Conservation (phyloP, 2,797 vertebrate genomes). For the Anguilla marmorata region DNA sequence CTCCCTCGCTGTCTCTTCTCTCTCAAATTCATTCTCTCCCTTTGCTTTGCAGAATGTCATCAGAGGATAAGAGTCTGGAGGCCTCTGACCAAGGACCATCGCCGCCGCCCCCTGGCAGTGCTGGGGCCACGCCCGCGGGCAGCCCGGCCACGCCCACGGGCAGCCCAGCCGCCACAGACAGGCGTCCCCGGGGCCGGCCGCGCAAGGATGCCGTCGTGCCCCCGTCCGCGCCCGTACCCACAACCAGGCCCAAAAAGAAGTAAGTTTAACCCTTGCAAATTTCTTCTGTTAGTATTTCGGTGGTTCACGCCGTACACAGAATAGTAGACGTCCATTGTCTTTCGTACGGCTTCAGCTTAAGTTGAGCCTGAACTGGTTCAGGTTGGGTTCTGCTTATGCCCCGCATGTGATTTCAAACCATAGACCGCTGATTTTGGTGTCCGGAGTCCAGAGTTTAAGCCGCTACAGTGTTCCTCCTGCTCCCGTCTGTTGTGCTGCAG, state of each 20-base stretch:
- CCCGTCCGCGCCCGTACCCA: neutral
- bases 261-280: conserved; percentile 61
- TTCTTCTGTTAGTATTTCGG: neutral
- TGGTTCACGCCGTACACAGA: neutral
- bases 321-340: neutral
- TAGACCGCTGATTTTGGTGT: neutral
- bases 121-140: conserved; percentile 79
- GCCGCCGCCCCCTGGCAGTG: conserved; percentile 75
- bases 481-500: neutral
- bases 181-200: conserved; percentile 85
- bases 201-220: conserved; percentile 84
- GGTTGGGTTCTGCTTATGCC: neutral
- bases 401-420: neutral
- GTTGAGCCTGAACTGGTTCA: neutral
- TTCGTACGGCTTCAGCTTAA: neutral
- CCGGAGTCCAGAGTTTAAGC: neutral
- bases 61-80: conserved; percentile 87
- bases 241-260: conserved; percentile 80
- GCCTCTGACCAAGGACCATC: conserved; percentile 76
- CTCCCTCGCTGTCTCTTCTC: neutral
- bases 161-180: conserved; percentile 77
- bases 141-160: conserved; percentile 78
- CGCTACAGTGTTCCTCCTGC: neutral
- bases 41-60: conserved; percentile 84
- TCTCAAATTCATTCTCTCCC: neutral